Conservation (phyloP, 2,888 invertebrate genomes). For the Sarcophaga rosellei region DNA sequence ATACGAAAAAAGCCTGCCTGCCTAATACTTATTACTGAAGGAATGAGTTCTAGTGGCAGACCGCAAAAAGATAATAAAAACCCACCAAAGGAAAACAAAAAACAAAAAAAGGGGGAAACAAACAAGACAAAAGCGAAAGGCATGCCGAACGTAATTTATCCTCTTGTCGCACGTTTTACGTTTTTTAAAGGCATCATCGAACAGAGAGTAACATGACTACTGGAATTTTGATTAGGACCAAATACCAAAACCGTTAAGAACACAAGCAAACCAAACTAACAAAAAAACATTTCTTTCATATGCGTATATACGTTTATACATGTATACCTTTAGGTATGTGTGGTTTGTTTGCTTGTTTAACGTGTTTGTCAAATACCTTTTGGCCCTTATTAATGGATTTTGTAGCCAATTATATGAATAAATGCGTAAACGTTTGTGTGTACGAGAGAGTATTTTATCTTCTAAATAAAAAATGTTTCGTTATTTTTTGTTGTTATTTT, state of each 20-base stretch:
- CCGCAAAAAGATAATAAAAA: slow-evolving; percentile 6
- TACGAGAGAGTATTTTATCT: too few species aligned
- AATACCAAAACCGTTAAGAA: slow-evolving; percentile 70
- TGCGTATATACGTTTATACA: slow-evolving; percentile 34
- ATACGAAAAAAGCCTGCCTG: neutral
- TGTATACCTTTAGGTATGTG: slow-evolving; percentile 35
- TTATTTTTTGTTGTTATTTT: slow-evolving; percentile 23
- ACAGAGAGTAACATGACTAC: slow-evolving; percentile 70
- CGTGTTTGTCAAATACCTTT: slow-evolving; percentile 48
- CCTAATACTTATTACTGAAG: neutral
- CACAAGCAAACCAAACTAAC: neutral
- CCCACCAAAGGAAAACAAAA: neutral
- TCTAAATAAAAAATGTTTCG: neutral
- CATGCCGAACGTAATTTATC: slow-evolving; percentile 52
- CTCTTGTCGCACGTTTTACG: slow-evolving; percentile 67
- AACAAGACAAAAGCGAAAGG: neutral
- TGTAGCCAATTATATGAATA: slow-evolving; percentile 57
- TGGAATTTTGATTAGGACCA: slow-evolving; percentile 81
- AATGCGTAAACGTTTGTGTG: slow-evolving; percentile 53
- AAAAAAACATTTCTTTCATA: slow-evolving; percentile 6
- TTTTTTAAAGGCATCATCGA: slow-evolving; percentile 53
- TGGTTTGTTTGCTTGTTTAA: slow-evolving; percentile 10
- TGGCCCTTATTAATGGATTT: slow-evolving; percentile 58
- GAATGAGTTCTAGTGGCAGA: neutral
- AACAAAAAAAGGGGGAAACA: neutral